Conservation (phyloP, 2,888 invertebrate species). For the Tipula lateralis region DNA sequence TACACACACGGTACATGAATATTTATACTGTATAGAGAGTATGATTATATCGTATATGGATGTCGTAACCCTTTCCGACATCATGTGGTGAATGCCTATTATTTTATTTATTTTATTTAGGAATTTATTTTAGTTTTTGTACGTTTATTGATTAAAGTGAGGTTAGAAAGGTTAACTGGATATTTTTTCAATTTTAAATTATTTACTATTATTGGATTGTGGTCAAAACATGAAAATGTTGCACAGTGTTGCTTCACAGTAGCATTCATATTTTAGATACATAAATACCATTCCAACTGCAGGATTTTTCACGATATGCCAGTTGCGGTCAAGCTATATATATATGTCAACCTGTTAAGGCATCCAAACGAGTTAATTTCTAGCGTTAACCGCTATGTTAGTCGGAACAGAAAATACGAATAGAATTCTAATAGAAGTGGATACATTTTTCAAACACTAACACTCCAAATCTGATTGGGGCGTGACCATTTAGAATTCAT, state of each 20-base stretch:
- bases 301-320: too few species aligned
- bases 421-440: too few species aligned
- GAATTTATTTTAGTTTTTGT: background rate
- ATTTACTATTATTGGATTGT: background rate
- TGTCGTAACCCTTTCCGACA: background rate
- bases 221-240: background rate
- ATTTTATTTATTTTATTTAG: background rate
- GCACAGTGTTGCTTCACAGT: background rate
- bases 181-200: background rate
- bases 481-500: too few species aligned
- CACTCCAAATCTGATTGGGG: too few species aligned
- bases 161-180: constrained; percentile 1
- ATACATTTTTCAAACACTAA: too few species aligned
- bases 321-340: too few species aligned
- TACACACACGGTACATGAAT: background rate
- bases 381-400: too few species aligned
- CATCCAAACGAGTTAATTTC: too few species aligned
- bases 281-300: too few species aligned
- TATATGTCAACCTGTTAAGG: too few species aligned
- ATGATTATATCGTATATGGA: background rate
- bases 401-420: too few species aligned
- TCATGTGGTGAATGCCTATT: background rate
- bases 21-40: background rate
- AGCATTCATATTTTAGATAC: too few species aligned
- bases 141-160: background rate